These are phyloP conservation scores for Barbus barbus DNA, from an alignment of 2,113 vertebrate genomes.

Conservation along the genomic window DNA sequence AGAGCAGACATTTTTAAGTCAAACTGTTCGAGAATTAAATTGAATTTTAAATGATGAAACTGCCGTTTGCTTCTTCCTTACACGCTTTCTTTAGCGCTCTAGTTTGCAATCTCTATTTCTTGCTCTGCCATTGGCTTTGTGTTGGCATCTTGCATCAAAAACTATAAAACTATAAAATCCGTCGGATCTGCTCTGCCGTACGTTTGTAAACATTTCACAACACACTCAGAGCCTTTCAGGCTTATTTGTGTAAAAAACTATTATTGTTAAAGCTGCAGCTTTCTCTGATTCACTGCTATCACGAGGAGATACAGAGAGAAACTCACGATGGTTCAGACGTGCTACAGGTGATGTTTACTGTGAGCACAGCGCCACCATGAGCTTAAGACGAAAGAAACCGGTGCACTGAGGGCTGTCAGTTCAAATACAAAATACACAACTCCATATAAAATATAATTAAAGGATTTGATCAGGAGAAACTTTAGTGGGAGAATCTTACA, in stretches of 20 bases:
- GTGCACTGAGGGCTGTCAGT: no score
- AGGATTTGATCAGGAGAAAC: no score
- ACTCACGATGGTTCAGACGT: no score
- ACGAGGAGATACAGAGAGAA: background rate
- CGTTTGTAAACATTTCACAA: background rate
- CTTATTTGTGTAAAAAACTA: background rate
- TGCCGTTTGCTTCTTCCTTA: no score
- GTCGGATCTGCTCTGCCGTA: background rate
- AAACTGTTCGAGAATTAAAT: slow-evolving; percentile 30
- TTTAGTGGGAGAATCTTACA: no score
- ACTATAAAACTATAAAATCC: background rate
- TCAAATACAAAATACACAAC: no score
- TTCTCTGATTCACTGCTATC: background rate
- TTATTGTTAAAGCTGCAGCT: background rate
- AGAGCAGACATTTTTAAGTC: background rate
- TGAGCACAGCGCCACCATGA: no score
- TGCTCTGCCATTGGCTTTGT: background rate
- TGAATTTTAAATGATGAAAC: slow-evolving; percentile 8
- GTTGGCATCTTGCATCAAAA: background rate
- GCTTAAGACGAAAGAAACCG: no score
- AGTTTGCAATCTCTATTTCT: background rate
- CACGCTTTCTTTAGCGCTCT: background rate
- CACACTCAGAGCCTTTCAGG: no score
- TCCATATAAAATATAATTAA: no score
- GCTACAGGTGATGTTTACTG: no score